phyloP scores from a whole-genome alignment of 92 coral and sea anemone genomes.

The Virgularia gustaviana region DNA sequence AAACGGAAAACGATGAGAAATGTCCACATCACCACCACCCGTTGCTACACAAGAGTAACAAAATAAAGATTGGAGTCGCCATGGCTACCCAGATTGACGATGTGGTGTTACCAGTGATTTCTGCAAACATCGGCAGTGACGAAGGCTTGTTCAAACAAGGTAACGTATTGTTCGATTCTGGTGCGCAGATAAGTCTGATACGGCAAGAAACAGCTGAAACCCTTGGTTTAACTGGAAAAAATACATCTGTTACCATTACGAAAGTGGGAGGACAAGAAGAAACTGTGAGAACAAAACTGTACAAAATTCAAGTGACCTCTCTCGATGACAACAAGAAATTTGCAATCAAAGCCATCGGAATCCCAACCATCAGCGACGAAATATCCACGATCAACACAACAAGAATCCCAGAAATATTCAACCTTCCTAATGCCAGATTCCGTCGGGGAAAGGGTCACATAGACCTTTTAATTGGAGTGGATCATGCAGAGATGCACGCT shows the following conservation, averaged over 20 bases:
- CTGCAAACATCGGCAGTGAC: constrained; percentile 43
- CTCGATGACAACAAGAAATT: constrained; percentile 12
- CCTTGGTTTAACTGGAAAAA: constrained; percentile 41
- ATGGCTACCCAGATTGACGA: constrained; percentile 16
- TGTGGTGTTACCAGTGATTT: constrained; percentile 49
- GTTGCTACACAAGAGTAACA: constrained; percentile 18
- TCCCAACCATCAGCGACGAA: constrained; percentile 49
- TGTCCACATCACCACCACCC: constrained; percentile 12
- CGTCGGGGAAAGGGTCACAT: constrained; percentile 45
- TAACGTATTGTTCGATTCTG: constrained; percentile 61
- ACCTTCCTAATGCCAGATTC: too few relatives aligned
- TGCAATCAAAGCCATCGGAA: constrained; percentile 45
- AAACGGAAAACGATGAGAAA: constrained; percentile 18
- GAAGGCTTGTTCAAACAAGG: constrained; percentile 46
- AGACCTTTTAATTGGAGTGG: constrained; percentile 57
- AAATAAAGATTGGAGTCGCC: constrained; percentile 45
- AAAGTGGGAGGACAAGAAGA: constrained; percentile 70
- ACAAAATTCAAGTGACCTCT: constrained; percentile 39
- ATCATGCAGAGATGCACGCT: constrained; percentile 58
- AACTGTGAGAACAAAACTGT: constrained; percentile 40
- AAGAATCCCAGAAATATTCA: too few relatives aligned
- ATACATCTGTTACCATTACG: constrained; percentile 43
- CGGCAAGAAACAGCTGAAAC: constrained; percentile 34
- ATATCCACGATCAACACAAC: too few relatives aligned
- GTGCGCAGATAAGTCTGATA: constrained; percentile 57